These are phyloP conservation scores for Criorhina ranunculi DNA, from an alignment of 2,888 invertebrate species.

Conservation along the genomic window DNA sequence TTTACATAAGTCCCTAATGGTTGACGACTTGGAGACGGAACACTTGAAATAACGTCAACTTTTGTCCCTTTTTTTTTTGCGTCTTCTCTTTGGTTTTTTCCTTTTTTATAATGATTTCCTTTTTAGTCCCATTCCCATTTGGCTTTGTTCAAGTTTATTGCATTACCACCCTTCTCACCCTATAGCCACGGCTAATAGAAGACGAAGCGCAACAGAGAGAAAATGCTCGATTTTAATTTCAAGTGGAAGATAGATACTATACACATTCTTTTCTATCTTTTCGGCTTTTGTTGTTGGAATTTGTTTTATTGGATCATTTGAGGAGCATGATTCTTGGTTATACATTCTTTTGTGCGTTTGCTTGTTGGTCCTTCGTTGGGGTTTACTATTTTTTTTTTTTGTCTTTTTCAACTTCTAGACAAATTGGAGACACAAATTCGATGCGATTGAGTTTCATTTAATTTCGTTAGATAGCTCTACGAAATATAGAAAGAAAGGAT, in stretches of 20 bases:
- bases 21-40: conserved; percentile 21
- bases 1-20: conserved; percentile 47
- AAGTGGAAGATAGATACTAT: conserved; percentile 61
- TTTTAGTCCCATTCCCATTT: conserved; percentile 50
- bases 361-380: conserved; percentile 37
- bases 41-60: conserved; percentile 18
- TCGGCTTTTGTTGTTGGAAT: conserved; percentile 62
- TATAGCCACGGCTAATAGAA: conserved; percentile 52
- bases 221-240: conserved; percentile 72
- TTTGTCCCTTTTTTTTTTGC: conserved; percentile 16
- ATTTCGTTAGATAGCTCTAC: conserved; percentile 58
- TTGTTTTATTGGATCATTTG: conserved; percentile 72
- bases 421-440: conserved; percentile 75
- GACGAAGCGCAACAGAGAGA: conserved; percentile 68
- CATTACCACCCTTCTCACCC: conserved; percentile 55
- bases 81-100: neutral
- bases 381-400: conserved; percentile 18
- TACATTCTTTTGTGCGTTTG: conserved; percentile 15
- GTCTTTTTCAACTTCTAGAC: conserved; percentile 56
- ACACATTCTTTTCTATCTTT: conserved; percentile 34
- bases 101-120: conserved; percentile 57
- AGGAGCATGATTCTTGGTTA: conserved; percentile 67
- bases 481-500: conserved; percentile 19
- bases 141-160: conserved; percentile 74
- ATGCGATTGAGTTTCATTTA: conserved; percentile 70